Evolutionary conservation across 1,140 invertebrate species (phyloP), one percentile per base, ranked within the genome.

Genomic region (Thaumetopoea pityocampa): DNA sequence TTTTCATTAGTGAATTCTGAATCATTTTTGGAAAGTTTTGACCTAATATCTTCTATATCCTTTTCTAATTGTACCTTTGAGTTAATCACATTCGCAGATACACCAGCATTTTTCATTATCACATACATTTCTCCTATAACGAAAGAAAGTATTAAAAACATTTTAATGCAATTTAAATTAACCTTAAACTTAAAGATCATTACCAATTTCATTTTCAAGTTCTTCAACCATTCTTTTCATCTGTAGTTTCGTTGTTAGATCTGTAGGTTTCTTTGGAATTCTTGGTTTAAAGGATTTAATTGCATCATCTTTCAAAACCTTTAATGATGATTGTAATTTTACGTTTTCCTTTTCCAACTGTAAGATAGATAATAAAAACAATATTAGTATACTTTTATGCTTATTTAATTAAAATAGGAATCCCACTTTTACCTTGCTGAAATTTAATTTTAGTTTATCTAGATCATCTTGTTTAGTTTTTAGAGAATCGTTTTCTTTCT

Each of bases 141-240:
- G 30, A 8, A 8, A 10, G 35, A 35, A 12, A 30, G 24, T 11
- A 37, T 20, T 18, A 16, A 15, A 27, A 22, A 23, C 5, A 9
- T 9, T 9, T 6, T 20, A 8, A 26, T 27, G 32, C 17, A 18
- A 10, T 27, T 28, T 33, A 40, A 8, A 17, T 1, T 8, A 9
- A 15, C 15, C 7, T 11, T 17, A 4, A 27, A 12, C 2, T 4
- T 17, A 4, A 22, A 23, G 17, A 20, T 10, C 7, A 11, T 61
- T 86, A 92, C 91, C 88, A 54, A 94, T 91, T 87, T 95, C 93
- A 66, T 87, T 90, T 73, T 94, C 93, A 51, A 94, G 85, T 24
- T 94, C 92, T 32, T 92, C 90, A 1, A 94, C 89, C 89, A 93
- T 91, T 55, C 89, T 92, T 54, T 92, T 92, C 36, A 94, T 70